A percentile compares a stretch with the other conserved stretches of the same genome.
Evolutionary conservation across 2,888 invertebrate species (phyloP).

Genomic region (Eristalis arbustorum): DNA sequence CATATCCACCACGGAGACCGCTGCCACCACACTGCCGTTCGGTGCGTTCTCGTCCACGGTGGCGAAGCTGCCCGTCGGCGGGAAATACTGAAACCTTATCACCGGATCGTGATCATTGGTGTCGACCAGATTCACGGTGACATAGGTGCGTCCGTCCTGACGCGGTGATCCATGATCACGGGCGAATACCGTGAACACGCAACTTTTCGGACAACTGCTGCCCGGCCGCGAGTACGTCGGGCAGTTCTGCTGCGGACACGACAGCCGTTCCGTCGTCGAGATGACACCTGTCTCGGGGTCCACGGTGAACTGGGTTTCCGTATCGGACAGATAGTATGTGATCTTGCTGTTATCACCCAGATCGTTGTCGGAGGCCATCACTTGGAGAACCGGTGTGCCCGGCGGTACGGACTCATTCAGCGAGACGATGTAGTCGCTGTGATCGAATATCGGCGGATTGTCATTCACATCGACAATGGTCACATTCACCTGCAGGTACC

Average conservation of each 20-base stretch:
- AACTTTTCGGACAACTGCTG: slow-evolving; percentile 91
- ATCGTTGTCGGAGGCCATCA: slow-evolving; percentile 96
- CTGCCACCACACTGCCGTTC: slow-evolving; percentile 94
- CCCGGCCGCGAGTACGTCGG: slow-evolving; percentile 82
- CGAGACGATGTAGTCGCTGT: slow-evolving; percentile 95
- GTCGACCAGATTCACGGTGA: slow-evolving; percentile 94
- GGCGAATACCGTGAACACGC: slow-evolving; percentile 96
- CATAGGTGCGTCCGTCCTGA: slow-evolving; percentile 95
- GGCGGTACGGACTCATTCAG: slow-evolving; percentile 96
- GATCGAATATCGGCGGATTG: slow-evolving; percentile 96
- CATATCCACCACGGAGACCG: slow-evolving; percentile 93
- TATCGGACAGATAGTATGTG: slow-evolving; percentile 93
- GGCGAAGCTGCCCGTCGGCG: slow-evolving; percentile 90
- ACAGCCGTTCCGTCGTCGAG: slow-evolving; percentile 88
- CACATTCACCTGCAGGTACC: slow-evolving; percentile 93
- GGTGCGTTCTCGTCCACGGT: slow-evolving; percentile 97
- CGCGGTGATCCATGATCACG: slow-evolving; percentile 94
- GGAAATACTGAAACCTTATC: slow-evolving; percentile 93
- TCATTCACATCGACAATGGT: slow-evolving; percentile 96
- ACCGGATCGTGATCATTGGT: slow-evolving; percentile 97
- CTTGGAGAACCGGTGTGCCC: slow-evolving; percentile 92
- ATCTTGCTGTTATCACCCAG: slow-evolving; percentile 95
- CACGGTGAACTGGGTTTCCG: slow-evolving; percentile 93
- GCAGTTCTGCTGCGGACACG: slow-evolving; percentile 91
- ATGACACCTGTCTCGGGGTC: slow-evolving; percentile 96